These are phyloP conservation scores for Ptiloglossa arizonensis DNA, from an alignment of 1,140 invertebrate genomes.

Conservation along the genomic window DNA sequence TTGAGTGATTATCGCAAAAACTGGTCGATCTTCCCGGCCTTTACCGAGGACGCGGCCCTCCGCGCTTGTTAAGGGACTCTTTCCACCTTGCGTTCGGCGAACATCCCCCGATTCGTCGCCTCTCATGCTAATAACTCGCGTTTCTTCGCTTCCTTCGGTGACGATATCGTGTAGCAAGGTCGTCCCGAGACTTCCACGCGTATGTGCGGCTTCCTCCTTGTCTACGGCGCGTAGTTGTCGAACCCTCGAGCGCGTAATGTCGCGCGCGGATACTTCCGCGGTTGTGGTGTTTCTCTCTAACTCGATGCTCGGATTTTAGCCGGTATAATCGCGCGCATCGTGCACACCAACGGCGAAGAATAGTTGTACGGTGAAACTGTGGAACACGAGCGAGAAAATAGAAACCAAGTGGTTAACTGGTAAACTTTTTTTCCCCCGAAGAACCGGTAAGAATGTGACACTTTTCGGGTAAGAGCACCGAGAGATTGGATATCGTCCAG, in stretches of 20 bases:
- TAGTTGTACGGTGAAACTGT: too few relatives aligned
- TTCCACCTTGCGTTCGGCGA: not conserved
- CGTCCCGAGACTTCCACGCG: slow-evolving; percentile 40
- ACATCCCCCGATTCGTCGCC: slow-evolving; percentile 27
- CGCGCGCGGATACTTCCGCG: not conserved
- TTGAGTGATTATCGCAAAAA: slow-evolving; percentile 63
- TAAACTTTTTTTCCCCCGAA: too few relatives aligned
- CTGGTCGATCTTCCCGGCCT: slow-evolving; percentile 50
- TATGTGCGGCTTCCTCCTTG: slow-evolving; percentile 8
- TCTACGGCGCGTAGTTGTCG: too few relatives aligned
- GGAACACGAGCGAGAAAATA: too few relatives aligned
- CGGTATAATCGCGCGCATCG: not conserved
- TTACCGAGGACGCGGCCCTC: slow-evolving; percentile 63
- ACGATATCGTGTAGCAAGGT: slow-evolving; percentile 39
- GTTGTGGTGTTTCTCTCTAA: not conserved
- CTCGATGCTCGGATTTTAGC: not conserved
- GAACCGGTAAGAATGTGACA: too few relatives aligned
- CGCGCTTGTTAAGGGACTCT: slow-evolving; percentile 52
- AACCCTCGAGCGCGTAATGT: not conserved
- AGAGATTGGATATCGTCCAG: too few relatives aligned
- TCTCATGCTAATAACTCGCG: slow-evolving; percentile 38
- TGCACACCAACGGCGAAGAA: too few relatives aligned
- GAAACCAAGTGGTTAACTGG: too few relatives aligned
- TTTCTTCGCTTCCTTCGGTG: slow-evolving; percentile 25
- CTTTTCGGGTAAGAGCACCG: too few relatives aligned